phyloP scores from a whole-genome alignment of 2,888 invertebrate genomes.

The Stenolophus ochropezus region DNA sequence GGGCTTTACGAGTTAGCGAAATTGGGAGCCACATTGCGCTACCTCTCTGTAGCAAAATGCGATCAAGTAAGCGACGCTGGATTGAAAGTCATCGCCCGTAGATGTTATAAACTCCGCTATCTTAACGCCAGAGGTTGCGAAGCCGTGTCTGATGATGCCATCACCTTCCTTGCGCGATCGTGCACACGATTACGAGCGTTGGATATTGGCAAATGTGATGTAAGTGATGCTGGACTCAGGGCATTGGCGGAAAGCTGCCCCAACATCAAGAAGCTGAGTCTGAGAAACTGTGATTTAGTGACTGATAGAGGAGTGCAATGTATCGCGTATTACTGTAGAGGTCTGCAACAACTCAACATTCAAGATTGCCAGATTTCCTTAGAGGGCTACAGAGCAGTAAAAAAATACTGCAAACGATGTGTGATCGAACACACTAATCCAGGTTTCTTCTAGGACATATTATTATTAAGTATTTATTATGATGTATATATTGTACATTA shows the following conservation, averaged over 20 bases:
- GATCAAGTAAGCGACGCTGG: constrained; percentile 94
- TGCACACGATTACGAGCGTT: constrained; percentile 90
- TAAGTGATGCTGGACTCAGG: constrained; percentile 91
- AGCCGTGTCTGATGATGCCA: constrained; percentile 94
- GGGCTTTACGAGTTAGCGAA: constrained; percentile 93
- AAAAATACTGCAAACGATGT: constrained; percentile 93
- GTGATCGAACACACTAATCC: constrained; percentile 97
- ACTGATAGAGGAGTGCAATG: constrained; percentile 92
- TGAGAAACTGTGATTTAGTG: constrained; percentile 93
- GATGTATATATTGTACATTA: constrained; percentile 56
- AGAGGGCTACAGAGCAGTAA: constrained; percentile 92
- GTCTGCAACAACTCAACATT: constrained; percentile 92
- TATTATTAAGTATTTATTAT: constrained; percentile 56
- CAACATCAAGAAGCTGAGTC: constrained; percentile 90
- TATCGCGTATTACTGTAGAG: constrained; percentile 92
- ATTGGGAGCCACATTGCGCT: constrained; percentile 90
- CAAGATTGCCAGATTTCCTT: constrained; percentile 94
- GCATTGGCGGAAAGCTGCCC: constrained; percentile 92
- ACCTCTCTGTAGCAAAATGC: constrained; percentile 95
- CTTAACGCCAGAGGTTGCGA: constrained; percentile 95
- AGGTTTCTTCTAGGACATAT: constrained; percentile 83
- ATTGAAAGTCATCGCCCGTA: constrained; percentile 87
- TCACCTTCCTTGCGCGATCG: constrained; percentile 88
- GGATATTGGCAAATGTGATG: constrained; percentile 95
- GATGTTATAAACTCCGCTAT: constrained; percentile 92